These are phyloP conservation scores for Phodopus roborovskii DNA, from an alignment of 2,113 vertebrate species.

Conservation along the genomic window DNA sequence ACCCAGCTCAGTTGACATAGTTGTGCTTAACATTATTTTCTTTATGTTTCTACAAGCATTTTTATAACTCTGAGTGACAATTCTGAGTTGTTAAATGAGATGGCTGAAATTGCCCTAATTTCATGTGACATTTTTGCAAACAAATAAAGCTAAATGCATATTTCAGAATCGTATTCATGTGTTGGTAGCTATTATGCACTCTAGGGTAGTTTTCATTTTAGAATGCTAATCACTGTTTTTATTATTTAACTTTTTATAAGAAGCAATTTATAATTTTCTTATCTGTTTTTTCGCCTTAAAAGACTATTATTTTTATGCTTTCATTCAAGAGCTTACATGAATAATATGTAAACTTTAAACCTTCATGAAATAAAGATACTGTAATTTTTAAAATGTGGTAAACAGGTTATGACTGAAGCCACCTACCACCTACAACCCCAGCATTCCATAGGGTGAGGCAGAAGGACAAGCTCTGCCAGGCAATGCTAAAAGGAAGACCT, in stretches of 20 bases:
- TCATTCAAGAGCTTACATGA: background rate
- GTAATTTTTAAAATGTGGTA: background rate
- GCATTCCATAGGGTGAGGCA: background rate
- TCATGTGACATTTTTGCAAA: constrained; percentile 25
- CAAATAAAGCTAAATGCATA: constrained; percentile 54
- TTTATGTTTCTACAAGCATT: background rate
- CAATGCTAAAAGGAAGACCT: background rate
- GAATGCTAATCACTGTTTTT: background rate
- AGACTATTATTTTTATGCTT: background rate
- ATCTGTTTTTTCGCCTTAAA: constrained; percentile 11
- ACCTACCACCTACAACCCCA: background rate
- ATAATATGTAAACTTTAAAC: background rate
- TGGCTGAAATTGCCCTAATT: background rate
- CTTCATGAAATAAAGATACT: background rate
- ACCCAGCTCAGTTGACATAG: background rate
- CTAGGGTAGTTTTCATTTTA: background rate
- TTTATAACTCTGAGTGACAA: background rate
- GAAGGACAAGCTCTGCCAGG: background rate
- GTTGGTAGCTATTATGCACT: background rate
- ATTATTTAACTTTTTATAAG: background rate
- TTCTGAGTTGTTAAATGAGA: background rate
- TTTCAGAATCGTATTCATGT: background rate
- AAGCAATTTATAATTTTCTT: background rate
- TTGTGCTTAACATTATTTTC: background rate
- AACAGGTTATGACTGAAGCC: background rate